Evolutionary conservation across 2,797 vertebrate species (phyloP).

Genomic region (Lateolabrax maculatus): DNA sequence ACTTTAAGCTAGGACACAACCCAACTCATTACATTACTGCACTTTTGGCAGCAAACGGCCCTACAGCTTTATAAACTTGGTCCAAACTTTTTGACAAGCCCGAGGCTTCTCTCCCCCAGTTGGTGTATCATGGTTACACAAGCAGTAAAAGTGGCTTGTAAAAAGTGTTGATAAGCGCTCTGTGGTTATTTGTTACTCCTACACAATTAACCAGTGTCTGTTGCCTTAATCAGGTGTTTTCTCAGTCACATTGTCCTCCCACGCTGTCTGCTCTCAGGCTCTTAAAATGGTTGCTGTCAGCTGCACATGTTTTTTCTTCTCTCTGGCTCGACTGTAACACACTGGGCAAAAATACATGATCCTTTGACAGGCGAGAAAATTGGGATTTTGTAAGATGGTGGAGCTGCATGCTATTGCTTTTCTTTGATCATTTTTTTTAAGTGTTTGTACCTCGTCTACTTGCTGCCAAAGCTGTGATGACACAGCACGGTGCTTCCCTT

Average conservation of each 20-base stretch:
- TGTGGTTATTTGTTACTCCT: slow-evolving; percentile 64
- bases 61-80: slow-evolving; percentile 24
- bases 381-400: slow-evolving; percentile 29
- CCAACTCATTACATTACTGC: slow-evolving; percentile 45
- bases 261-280: slow-evolving; percentile 57
- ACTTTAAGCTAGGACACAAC: slow-evolving; percentile 10
- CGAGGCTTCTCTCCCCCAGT: slow-evolving; percentile 25
- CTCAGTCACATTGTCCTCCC: slow-evolving; percentile 68
- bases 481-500: not conserved
- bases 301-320: not conserved
- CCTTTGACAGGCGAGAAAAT: slow-evolving; percentile 46
- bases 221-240: slow-evolving; percentile 64
- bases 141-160: slow-evolving; percentile 54
- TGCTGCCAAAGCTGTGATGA: slow-evolving; percentile 44
- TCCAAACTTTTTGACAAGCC: slow-evolving; percentile 31
- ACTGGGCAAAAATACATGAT: slow-evolving; percentile 45
- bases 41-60: slow-evolving; percentile 24
- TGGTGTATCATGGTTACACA: slow-evolving; percentile 57
- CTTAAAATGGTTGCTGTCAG: slow-evolving; percentile 55
- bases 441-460: slow-evolving; percentile 28
- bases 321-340: slow-evolving; percentile 17
- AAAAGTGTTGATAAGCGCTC: slow-evolving; percentile 54
- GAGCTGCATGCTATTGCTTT: slow-evolving; percentile 21
- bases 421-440: slow-evolving; percentile 42
- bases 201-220: slow-evolving; percentile 69